Conservation (phyloP, 2,113 vertebrate species). For the Corapipo altera region DNA sequence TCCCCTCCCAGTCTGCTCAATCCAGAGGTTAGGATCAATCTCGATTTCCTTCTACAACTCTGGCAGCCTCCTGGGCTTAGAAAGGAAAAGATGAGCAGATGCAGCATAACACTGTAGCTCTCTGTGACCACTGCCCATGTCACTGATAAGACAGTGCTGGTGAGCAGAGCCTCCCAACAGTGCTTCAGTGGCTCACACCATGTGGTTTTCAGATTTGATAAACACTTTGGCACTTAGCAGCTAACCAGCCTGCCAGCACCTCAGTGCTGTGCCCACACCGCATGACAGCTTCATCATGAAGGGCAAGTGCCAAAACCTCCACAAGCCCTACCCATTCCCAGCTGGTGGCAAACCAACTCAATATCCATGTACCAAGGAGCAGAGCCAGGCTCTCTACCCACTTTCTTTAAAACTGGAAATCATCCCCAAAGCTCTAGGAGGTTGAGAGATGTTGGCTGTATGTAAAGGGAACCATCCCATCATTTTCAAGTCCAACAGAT, state of each 20-base stretch:
- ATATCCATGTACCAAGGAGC: fast-evolving
- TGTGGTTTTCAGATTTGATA: not conserved
- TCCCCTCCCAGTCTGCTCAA: not conserved
- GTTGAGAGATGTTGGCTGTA: not conserved
- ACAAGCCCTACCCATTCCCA: fast-evolving
- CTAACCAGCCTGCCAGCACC: not conserved
- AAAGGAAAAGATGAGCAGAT: fast-evolving
- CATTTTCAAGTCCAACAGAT: not conserved
- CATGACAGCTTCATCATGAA: not conserved
- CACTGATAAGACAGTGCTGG: not conserved
- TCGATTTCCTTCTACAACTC: not conserved
- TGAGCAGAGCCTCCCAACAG: not conserved
- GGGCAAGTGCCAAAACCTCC: not conserved
- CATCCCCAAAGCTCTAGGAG: not conserved
- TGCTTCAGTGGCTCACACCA: not conserved
- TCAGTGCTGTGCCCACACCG: fast-evolving
- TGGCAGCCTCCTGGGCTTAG: not conserved
- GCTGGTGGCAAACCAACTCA: not conserved
- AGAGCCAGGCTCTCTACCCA: not conserved
- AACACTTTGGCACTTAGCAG: not conserved
- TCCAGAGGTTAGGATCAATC: not conserved
- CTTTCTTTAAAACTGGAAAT: not conserved
- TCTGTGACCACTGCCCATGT: fast-evolving
- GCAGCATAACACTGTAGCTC: not conserved
- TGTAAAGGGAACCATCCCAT: not conserved